These are phyloP conservation scores for Copidosoma floridanum DNA, from an alignment of 1,140 invertebrate genomes.

Conservation along the genomic window DNA sequence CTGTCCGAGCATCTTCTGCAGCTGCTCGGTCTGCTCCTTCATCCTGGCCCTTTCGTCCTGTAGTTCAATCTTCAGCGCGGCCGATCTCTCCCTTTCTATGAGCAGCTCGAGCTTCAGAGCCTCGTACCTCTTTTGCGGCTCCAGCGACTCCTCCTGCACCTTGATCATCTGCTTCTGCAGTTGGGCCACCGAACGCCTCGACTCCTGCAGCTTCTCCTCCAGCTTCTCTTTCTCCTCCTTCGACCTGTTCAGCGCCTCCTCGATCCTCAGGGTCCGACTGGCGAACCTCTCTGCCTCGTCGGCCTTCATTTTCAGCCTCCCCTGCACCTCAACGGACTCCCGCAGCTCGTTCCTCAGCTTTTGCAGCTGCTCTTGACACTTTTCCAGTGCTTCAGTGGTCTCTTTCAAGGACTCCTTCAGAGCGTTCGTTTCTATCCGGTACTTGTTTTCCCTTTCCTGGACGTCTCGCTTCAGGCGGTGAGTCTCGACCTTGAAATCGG, in stretches of 20 bases:
- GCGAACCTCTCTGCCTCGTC: constrained; percentile 33
- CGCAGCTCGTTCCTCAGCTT: constrained; percentile 39
- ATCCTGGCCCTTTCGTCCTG: constrained; percentile 36
- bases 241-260: constrained; percentile 38
- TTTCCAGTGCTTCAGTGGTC: constrained; percentile 41
- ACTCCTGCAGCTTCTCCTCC: constrained; percentile 40
- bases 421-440: constrained; percentile 41
- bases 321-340: constrained; percentile 35
- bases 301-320: constrained; percentile 31
- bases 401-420: constrained; percentile 43
- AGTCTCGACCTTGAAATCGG: constrained; percentile 36
- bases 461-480: constrained; percentile 37
- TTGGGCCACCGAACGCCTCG: constrained; percentile 36
- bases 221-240: constrained; percentile 43
- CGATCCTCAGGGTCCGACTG: constrained; percentile 32
- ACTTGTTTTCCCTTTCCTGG: constrained; percentile 40
- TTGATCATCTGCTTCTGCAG: constrained; percentile 38
- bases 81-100: constrained; percentile 37
- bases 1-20: constrained; percentile 40
- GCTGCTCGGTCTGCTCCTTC: constrained; percentile 39
- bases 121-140: constrained; percentile 46
- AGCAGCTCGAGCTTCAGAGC: constrained; percentile 44
- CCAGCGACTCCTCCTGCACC: constrained; percentile 41
- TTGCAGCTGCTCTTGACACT: constrained; percentile 43
- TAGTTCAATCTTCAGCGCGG: constrained; percentile 39